These are phyloP conservation scores for Dipodomys merriami DNA, from an alignment of 2,113 vertebrate genomes.

Conservation along the genomic window DNA sequence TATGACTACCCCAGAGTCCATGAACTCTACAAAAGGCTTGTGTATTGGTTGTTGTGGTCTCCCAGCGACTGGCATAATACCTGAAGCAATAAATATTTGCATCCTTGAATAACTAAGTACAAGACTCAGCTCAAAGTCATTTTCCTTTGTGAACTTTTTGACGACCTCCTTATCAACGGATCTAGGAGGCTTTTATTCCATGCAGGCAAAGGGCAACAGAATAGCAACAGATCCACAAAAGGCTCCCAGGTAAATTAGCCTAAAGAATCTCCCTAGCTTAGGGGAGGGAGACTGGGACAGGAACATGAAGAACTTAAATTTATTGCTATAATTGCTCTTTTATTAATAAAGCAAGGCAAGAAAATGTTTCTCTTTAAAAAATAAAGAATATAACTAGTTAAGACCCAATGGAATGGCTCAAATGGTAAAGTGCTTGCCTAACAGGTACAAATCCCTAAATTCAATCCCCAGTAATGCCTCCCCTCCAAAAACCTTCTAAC, in stretches of 20 bases:
- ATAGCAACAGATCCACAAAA: not conserved
- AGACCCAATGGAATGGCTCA: no score
- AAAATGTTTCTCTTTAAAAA: no score
- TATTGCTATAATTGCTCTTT: no score
- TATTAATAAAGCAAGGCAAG: no score
- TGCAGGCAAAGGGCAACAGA: not conserved
- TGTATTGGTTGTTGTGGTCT: not conserved
- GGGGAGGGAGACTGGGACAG: not conserved
- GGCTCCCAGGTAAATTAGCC: not conserved
- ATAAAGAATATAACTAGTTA: no score
- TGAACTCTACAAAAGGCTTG: not conserved
- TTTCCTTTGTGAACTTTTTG: conserved; percentile 22
- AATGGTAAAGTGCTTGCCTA: no score
- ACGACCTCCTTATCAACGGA: not conserved
- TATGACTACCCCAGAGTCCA: not conserved
- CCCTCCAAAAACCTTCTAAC: no score
- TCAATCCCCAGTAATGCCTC: no score
- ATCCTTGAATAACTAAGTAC: conserved; percentile 23
- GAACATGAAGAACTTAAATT: no score
- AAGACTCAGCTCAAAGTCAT: conserved; percentile 24
- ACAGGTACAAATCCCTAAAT: no score
- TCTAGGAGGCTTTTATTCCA: conserved; percentile 18
- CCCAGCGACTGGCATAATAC: not conserved
- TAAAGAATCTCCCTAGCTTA: not conserved
- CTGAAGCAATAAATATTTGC: not conserved